Conservation (phyloP, 2,113 vertebrate genomes). For the Hydropotes inermis region DNA sequence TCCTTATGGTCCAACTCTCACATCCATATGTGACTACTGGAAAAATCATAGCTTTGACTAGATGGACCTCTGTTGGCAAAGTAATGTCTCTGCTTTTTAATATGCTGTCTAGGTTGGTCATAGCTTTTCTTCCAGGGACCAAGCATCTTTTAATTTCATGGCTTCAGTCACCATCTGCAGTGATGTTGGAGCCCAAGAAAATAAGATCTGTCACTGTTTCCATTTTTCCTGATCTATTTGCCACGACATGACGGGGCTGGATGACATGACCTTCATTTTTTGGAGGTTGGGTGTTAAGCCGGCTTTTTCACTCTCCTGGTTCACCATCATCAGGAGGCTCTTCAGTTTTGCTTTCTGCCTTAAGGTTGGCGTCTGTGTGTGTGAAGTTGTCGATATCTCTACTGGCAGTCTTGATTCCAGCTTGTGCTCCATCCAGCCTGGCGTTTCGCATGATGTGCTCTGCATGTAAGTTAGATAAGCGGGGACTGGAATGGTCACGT, state of each 20-base stretch:
- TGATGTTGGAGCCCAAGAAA: background rate
- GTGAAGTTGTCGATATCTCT: background rate
- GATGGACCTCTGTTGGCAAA: background rate
- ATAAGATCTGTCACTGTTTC: background rate
- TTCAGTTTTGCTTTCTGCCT: background rate
- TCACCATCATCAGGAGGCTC: background rate
- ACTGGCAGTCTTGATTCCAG: background rate
- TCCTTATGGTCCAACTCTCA: background rate
- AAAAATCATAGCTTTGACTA: background rate
- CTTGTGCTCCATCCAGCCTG: background rate
- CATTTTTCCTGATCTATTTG: background rate
- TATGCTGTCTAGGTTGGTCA: background rate
- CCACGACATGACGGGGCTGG: background rate
- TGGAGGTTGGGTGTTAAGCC: background rate
- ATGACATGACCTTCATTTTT: background rate
- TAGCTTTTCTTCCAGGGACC: background rate
- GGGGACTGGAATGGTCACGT: background rate
- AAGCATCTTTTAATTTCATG: background rate
- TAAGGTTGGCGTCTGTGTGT: background rate
- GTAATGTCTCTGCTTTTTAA: background rate
- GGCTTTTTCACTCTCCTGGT: background rate
- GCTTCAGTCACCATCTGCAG: background rate
- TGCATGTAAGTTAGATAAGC: background rate
- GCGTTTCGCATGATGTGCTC: background rate
- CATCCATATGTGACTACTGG: background rate